Base-by-base conservation (phyloP, 2,113 vertebrate genomes). In the Atractosteus spatula region DNA sequence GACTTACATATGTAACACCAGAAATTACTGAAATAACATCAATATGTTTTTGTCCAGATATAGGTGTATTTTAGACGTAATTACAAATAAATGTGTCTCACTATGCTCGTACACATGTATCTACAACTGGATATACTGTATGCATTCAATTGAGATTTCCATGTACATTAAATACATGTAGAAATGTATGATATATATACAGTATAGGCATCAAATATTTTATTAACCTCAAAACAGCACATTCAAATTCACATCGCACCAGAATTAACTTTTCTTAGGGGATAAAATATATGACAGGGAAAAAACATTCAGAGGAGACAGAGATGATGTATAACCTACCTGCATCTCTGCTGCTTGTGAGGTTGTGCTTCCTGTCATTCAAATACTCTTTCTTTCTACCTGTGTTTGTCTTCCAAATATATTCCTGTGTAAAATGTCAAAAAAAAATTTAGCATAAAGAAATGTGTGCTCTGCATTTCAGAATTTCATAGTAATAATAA, bases 291-390 rank as follows among this genome's bases (percentile, higher is more conserved):
- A 12, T 68, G 16, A 55, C 66, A 55, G 45, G 47, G 12, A 54
- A 13, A 17, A 68, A 54, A 51, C 8, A 54, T 54, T 16, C 51
- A 12, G 47, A 29, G 54, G 17, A 55, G 47, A 68, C 47, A 55
- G 66, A 29, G 10, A 68, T 29, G 29, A 29, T 45, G 12, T 68
- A 41, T 51, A 68, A 68, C 47, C 17, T 68, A 55, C 66, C 16
- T 10, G 44, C 17, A 16, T 3, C 41, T 69, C 41, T 69, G 7
- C 42, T 57, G 54, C 3, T 41, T 43, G 64, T 66, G 54, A 55
- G 54, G 54, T 41, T 69, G n/a, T 17, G 55, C 8, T 16, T 29
- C 55, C 55, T n/a, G 68, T 56, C 54, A 57, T 59, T 69, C 68
- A 69, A 57, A 69, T 69, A 69, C 41, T 29, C 51, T 57, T 55